Conservation (phyloP, 2,113 vertebrate species). For the Chascanopsetta lugubris region DNA sequence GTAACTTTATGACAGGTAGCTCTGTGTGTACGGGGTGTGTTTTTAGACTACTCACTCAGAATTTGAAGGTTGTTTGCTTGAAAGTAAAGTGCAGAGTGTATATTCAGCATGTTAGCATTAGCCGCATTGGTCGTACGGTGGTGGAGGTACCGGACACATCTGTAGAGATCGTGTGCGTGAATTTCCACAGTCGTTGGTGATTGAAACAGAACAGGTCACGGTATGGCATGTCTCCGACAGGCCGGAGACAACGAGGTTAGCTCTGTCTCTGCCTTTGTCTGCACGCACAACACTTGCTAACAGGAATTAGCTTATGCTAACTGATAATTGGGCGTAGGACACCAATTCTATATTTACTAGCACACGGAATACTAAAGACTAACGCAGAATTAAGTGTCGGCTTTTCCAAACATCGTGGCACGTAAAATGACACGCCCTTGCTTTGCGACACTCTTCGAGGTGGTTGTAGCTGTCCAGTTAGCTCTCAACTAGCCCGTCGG, state of each 20-base stretch:
- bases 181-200: not conserved
- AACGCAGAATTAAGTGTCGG: fast-evolving
- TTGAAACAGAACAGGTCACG: not conserved
- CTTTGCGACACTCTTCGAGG: fast-evolving
- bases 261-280: conserved; percentile 44
- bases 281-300: conserved; percentile 49
- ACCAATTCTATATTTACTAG: not conserved
- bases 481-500: conserved; percentile 10
- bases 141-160: not conserved
- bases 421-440: fast-evolving
- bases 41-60: no score
- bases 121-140: conserved; percentile 2
- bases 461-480: not conserved
- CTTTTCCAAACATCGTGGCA: fast-evolving
- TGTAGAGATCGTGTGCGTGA: not conserved
- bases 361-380: not conserved
- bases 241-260: not conserved
- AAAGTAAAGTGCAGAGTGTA: conserved; percentile 22
- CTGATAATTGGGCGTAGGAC: conserved; percentile 10
- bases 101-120: conserved; percentile 58
- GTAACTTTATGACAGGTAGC: not conserved
- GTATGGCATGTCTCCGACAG: fast-evolving
- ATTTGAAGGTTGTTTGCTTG: no score
- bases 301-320: conserved; percentile 48
- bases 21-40: not conserved